Evolutionary conservation across 2,888 invertebrate genomes (phyloP), one percentile per base, ranked within the genome.

Genomic region (Drosophila setosimentum): DNA sequence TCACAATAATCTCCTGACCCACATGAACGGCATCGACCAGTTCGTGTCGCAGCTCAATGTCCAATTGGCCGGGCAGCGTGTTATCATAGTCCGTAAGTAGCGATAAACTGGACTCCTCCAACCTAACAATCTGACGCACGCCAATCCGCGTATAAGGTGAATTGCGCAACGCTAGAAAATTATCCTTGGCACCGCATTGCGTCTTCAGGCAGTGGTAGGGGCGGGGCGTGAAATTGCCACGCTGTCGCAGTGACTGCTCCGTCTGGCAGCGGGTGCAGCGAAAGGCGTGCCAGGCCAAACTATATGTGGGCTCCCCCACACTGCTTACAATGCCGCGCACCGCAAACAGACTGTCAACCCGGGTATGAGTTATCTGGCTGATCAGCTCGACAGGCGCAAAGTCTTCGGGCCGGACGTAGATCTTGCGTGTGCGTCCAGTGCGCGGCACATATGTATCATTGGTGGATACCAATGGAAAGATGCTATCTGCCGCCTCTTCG

Each of bases 1-100:
- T 96, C 13, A 99, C 94, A 18, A 96, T 96, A 0, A 99, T 95
- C 81, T 97, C 96, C 94, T 98, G 98, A 2, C 99, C 99, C 16
- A 98, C 97, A 78, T 96, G 95, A 77, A 98, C 97, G 30, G 95
- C 94, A 78, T 97, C 96, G 2, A 98, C 97, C 51, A 98, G 94
- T 93, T 98, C 98, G 71, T 96, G 95, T 61, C 95, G 95, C 10
- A 99, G 93, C 92, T 98, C 97, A 91, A 98, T 96, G 91, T 98
- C 98, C 33, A 99, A 94, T 13, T 63, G 60, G 75, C 96, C 94
- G 2, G 97, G 97, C 81, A 97, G 95, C 53, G 96, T 94, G 30
- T 96, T 96, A 71, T 95, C 95, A 80, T 95, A 94, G 76, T 95
- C 95, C 94, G 84, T 78, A 4, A 84, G 70, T 4, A 83, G 73